Base-by-base conservation (phyloP, 2,113 vertebrate genomes). In the Copsychus sechellarum region DNA sequence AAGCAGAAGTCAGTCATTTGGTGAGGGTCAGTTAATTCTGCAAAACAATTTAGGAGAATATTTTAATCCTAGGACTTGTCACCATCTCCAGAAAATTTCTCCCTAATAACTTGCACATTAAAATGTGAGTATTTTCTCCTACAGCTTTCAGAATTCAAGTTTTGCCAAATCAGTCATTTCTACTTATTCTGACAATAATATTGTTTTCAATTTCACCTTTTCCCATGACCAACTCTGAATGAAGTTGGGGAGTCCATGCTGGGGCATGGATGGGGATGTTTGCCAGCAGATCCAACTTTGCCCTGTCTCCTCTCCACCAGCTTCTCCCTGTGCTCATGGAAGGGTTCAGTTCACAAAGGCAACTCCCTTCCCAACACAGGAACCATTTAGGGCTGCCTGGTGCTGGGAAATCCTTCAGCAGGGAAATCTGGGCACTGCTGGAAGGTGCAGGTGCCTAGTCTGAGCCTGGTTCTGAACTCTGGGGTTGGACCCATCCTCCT, bases 341-440 rank as follows among this genome's bases (percentile, higher is more conserved):
- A 42, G 16, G 28, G 3, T 9, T 69, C 26, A 19, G 12, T 7
- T 65, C 31, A 18, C n/a, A 1, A 36, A 86, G 14, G 12, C 42
- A 65, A 23, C 9, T 84, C 42, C 21, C 5, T 22, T 81, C 25
- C 36, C 48, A 28, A 2, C 12, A 5, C 1, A 53, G 34, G 18
- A n/a, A 15, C 3, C 0, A 0, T 29, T 51, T n/a, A 36, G 57
- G 15, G 23, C 15, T 19, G 0, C 21, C 29, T 20, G 0, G 21
- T 60, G 56, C 53, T 86, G 78, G 31, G 45, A 21, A 3, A 42
- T 42, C 16, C 4, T 42, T 17, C 47, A n/a, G 38, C 42, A 64
- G 81, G 81, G n/a, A 81, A 18, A 9, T 18, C 56, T 26, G 28
- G 8, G 0, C 12, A 45, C 36, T 87, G 50, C 48, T 71, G 0